Evolutionary conservation across 2,888 invertebrate genomes (phyloP).

Genomic region (Fragum whitleyi): DNA sequence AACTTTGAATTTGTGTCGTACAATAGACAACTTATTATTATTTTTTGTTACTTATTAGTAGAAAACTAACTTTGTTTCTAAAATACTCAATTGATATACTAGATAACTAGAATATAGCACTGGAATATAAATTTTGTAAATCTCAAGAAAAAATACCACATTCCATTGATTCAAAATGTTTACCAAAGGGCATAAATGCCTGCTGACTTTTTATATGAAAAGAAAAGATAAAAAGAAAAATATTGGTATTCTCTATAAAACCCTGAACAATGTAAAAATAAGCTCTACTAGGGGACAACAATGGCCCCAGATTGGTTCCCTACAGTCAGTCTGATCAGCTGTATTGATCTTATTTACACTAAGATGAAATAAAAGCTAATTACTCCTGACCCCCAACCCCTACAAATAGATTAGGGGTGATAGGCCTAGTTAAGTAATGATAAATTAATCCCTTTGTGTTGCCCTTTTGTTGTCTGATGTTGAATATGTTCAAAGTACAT

Average conservation of each 20-base stretch:
- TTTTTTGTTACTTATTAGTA: no score
- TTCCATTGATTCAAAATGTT: not conserved
- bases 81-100: no score
- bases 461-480: slow-evolving; percentile 13
- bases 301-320: slow-evolving; percentile 6
- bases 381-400: slow-evolving; percentile 14
- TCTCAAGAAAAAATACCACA: not conserved
- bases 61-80: no score
- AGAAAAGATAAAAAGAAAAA: slow-evolving; percentile 1
- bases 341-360: slow-evolving; percentile 21
- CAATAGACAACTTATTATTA: no score
- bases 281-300: slow-evolving; percentile 5
- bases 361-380: not conserved
- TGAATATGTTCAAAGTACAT: slow-evolving; percentile 15
- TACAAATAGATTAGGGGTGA: slow-evolving; percentile 31
- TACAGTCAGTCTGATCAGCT: slow-evolving; percentile 8
- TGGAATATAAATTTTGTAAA: no score
- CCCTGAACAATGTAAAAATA: not conserved
- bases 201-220: not conserved
- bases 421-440: slow-evolving; percentile 11
- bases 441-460: slow-evolving; percentile 16
- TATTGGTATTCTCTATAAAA: not conserved
- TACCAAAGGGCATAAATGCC: slow-evolving; percentile 1
- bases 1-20: no score
- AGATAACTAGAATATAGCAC: no score